These are phyloP conservation scores for Drosophila kepulauana DNA, from an alignment of 1,140 invertebrate genomes.

Conservation along the genomic window DNA sequence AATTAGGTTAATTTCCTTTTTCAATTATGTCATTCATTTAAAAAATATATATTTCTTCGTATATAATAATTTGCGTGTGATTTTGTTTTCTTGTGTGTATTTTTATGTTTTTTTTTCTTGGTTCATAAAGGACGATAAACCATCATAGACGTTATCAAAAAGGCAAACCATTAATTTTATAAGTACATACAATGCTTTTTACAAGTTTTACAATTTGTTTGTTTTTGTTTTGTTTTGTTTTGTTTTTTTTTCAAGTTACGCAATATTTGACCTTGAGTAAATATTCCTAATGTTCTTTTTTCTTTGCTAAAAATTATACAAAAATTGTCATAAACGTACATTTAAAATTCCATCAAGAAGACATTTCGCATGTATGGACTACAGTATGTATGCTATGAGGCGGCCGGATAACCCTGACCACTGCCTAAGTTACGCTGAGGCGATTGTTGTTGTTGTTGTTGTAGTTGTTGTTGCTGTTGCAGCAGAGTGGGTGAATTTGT, in stretches of 20 bases:
- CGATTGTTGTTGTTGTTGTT: slow-evolving; percentile 51
- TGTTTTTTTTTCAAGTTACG: slow-evolving; percentile 13
- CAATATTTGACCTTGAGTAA: slow-evolving; percentile 17
- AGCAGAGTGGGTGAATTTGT: slow-evolving; percentile 53
- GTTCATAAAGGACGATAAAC: slow-evolving; percentile 72
- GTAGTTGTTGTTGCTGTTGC: slow-evolving; percentile 42
- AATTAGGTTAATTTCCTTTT: slow-evolving; percentile 50
- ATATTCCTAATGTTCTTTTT: slow-evolving; percentile 51
- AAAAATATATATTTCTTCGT: slow-evolving; percentile 63
- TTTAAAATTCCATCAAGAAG: slow-evolving; percentile 78
- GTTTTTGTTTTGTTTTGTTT: not conserved
- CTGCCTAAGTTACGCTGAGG: slow-evolving; percentile 47
- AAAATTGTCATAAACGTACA: slow-evolving; percentile 37
- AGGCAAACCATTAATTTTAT: slow-evolving; percentile 63
- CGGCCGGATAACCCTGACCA: slow-evolving; percentile 45
- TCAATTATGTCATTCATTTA: slow-evolving; percentile 36
- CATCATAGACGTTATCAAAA: slow-evolving; percentile 76
- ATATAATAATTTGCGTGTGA: slow-evolving; percentile 46
- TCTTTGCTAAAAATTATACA: slow-evolving; percentile 71
- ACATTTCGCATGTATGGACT: slow-evolving; percentile 59
- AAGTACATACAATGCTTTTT: slow-evolving; percentile 63
- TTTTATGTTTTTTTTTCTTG: slow-evolving; percentile 35
- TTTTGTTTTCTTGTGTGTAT: slow-evolving; percentile 17
- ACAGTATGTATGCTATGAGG: slow-evolving; percentile 58
- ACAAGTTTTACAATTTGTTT: slow-evolving; percentile 64